These are phyloP conservation scores for Drosophila cracens DNA, from an alignment of 2,888 invertebrate genomes.

Conservation along the genomic window DNA sequence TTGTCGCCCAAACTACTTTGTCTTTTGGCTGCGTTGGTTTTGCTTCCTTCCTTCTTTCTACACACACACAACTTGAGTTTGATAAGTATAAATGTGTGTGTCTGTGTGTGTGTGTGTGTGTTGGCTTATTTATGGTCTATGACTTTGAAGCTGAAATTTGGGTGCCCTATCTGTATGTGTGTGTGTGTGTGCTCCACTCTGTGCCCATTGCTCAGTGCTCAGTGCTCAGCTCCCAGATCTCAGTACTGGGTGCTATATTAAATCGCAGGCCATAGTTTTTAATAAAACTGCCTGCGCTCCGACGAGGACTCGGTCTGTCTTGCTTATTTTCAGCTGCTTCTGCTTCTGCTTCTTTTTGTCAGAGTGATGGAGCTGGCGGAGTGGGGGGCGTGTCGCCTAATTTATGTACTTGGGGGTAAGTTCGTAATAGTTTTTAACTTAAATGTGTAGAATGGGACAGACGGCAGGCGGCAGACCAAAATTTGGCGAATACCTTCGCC, in stretches of 20 bases:
- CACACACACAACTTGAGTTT: constrained; percentile 17
- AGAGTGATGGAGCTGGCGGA: not conserved
- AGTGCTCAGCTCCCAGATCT: constrained; percentile 6
- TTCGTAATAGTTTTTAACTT: constrained; percentile 78
- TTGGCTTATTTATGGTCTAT: constrained; percentile 68
- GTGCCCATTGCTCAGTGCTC: constrained; percentile 13
- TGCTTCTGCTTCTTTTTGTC: not conserved
- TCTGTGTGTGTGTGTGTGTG: constrained; percentile 31
- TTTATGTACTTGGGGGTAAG: constrained; percentile 75
- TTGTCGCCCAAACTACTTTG: constrained; percentile 59
- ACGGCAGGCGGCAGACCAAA: constrained; percentile 32
- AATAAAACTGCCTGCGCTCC: constrained; percentile 71
- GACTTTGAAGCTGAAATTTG: constrained; percentile 50
- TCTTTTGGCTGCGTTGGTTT: constrained; percentile 43
- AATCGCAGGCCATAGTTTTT: constrained; percentile 77
- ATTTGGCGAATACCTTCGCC: constrained; percentile 46
- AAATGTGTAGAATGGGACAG: constrained; percentile 56
- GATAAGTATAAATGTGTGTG: constrained; percentile 42
- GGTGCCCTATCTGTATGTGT: constrained; percentile 8
- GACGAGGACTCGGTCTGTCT: constrained; percentile 15
- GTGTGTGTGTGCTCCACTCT: not conserved
- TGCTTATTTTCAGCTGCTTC: constrained; percentile 9
- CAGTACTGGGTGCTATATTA: constrained; percentile 63
- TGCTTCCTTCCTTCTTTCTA: constrained; percentile 9
- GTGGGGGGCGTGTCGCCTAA: constrained; percentile 47